phyloP scores from a whole-genome alignment of 2,113 vertebrate genomes.

The Microtus ochrogaster region DNA sequence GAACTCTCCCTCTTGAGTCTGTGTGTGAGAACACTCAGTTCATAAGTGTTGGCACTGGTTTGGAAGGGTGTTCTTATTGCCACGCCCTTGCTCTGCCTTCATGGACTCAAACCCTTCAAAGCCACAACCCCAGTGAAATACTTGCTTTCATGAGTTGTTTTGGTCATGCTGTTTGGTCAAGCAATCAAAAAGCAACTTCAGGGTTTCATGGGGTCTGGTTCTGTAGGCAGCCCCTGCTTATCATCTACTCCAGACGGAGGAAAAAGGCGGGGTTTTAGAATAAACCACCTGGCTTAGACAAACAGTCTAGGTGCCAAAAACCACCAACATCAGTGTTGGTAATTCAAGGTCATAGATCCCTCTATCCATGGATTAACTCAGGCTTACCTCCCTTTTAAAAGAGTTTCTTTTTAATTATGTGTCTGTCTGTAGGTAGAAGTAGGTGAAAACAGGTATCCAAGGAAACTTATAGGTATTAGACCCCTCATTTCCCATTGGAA shows the following conservation, averaged over 20 bases:
- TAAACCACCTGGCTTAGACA: not conserved
- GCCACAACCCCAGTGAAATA: not conserved
- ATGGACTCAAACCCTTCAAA: not conserved
- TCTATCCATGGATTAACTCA: not conserved
- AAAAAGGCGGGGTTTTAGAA: not conserved
- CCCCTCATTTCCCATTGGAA: not conserved
- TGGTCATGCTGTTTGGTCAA: not conserved
- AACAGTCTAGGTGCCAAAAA: not conserved
- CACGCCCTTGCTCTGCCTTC: not conserved
- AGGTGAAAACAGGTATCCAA: not conserved
- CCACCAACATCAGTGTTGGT: not conserved
- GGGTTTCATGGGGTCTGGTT: not conserved
- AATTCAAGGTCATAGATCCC: not conserved
- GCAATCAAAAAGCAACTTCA: too few relatives aligned
- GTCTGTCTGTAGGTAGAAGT: not conserved
- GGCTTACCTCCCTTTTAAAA: not conserved
- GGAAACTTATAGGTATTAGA: not conserved
- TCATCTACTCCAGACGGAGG: not conserved
- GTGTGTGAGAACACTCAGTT: not conserved
- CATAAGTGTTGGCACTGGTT: not conserved
- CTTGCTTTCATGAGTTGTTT: not conserved
- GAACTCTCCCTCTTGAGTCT: not conserved
- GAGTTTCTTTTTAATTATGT: not conserved
- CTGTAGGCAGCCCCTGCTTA: not conserved
- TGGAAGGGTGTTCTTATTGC: not conserved